A percentile compares a stretch with the other conserved stretches of the same genome.
phyloP scores from a whole-genome alignment of 2,797 vertebrate species.

The Luscinia luscinia region DNA sequence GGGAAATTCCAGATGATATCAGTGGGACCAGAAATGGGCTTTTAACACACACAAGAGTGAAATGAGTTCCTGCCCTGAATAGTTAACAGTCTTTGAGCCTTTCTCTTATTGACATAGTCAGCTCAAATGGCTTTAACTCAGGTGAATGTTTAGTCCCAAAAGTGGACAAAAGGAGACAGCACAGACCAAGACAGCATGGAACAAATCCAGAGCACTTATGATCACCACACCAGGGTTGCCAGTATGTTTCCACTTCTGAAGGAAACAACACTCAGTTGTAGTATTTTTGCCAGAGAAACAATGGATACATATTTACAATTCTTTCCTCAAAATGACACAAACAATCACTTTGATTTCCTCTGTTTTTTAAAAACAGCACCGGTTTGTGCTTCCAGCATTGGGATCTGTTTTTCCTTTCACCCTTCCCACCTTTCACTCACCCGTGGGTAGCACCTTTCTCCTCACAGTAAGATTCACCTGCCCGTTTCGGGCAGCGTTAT shows the following conservation, averaged over 20 bases:
- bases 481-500: conserved; percentile 92
- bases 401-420: neutral
- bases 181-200: conserved; percentile 33
- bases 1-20: neutral
- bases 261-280: neutral
- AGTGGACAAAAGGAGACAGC: neutral
- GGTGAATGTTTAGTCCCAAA: neutral
- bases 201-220: conserved; percentile 34
- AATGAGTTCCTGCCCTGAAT: conserved; percentile 25
- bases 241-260: conserved; percentile 22
- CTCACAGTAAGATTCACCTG: conserved; percentile 95
- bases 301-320: conserved; percentile 10
- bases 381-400: neutral
- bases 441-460: conserved; percentile 86
- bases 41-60: neutral
- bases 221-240: conserved; percentile 2
- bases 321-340: conserved; percentile 3
- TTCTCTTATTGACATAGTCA: neutral
- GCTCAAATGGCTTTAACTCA: neutral
- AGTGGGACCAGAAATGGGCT: conserved; percentile 58
- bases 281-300: conserved; percentile 43
- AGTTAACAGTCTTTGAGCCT: neutral
- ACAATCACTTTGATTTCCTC: neutral
- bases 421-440: conserved; percentile 72
- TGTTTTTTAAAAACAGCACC: neutral